Conservation (phyloP, 1,140 invertebrate species). For the Subanguina moxae region DNA sequence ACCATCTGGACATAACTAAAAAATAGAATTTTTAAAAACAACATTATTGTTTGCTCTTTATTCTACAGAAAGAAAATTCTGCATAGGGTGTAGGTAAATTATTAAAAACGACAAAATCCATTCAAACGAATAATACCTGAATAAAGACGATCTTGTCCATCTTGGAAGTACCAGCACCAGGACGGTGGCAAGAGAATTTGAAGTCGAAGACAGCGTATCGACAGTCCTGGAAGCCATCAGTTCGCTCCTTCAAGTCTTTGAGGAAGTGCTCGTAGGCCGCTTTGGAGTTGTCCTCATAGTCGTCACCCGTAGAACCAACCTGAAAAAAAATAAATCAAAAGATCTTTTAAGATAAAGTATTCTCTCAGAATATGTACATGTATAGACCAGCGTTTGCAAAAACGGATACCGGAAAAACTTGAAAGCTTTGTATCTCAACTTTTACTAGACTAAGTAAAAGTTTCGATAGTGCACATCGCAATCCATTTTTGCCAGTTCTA, state of each 20-base stretch:
- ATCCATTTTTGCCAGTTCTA: too few relatives aligned
- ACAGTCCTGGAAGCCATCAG: slow-evolving; percentile 54
- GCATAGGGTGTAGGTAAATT: too few relatives aligned
- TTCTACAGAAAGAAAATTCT: too few relatives aligned
- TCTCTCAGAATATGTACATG: too few relatives aligned
- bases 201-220: slow-evolving; percentile 60
- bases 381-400: too few relatives aligned
- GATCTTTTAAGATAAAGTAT: too few relatives aligned
- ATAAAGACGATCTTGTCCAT: slow-evolving; percentile 60
- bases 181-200: slow-evolving; percentile 57
- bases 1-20: slow-evolving; percentile 57
- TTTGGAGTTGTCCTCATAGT: slow-evolving; percentile 59
- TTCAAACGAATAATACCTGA: slow-evolving; percentile 31
- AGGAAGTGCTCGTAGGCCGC: slow-evolving; percentile 56
- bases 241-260: slow-evolving; percentile 53
- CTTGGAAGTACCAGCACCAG: slow-evolving; percentile 56
- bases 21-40: neutral
- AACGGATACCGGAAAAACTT: too few relatives aligned
- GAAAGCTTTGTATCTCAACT: too few relatives aligned
- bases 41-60: too few relatives aligned
- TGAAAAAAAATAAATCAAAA: slow-evolving; percentile 6
- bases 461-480: too few relatives aligned
- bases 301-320: slow-evolving; percentile 15
- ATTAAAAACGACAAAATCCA: too few relatives aligned
- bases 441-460: too few relatives aligned